Conservation (phyloP, 2,797 vertebrate genomes). For the Neopelma chrysocephalum region DNA sequence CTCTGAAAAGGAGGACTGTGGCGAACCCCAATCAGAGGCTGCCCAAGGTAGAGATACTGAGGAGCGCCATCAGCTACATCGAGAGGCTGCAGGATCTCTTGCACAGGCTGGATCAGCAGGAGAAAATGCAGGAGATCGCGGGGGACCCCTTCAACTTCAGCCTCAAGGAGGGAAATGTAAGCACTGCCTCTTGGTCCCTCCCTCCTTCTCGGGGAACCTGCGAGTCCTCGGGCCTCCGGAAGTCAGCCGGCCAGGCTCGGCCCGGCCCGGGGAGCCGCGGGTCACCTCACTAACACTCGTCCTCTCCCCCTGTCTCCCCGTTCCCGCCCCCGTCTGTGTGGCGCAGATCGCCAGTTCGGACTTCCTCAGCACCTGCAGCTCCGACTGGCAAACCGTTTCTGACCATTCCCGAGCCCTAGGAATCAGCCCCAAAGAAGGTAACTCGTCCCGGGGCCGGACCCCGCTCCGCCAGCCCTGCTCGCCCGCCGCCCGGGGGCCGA, state of each 20-base stretch:
- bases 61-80: slow-evolving; percentile 97
- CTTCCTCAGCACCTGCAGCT: slow-evolving; percentile 83
- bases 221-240: background rate
- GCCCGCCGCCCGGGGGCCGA: background rate
- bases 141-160: slow-evolving; percentile 78
- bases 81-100: slow-evolving; percentile 93
- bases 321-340: background rate
- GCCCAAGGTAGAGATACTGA: slow-evolving; percentile 98
- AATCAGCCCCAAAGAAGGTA: slow-evolving; percentile 86
- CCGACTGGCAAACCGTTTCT: slow-evolving; percentile 83
- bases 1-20: slow-evolving; percentile 92
- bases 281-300: background rate
- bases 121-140: slow-evolving; percentile 80
- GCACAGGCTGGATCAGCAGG: slow-evolving; percentile 90
- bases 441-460: background rate
- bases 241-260: background rate
- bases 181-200: slow-evolving; percentile 17
- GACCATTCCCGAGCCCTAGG: slow-evolving; percentile 87
- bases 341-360: slow-evolving; percentile 79
- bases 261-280: background rate
- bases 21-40: slow-evolving; percentile 95
- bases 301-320: background rate
- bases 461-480: background rate
- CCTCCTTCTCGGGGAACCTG: background rate
- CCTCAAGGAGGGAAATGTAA: slow-evolving; percentile 77